A percentile compares a stretch with the other conserved stretches of the same genome.
phyloP scores from a whole-genome alignment of 2,888 invertebrate genomes.

The Lottia gigantea region DNA sequence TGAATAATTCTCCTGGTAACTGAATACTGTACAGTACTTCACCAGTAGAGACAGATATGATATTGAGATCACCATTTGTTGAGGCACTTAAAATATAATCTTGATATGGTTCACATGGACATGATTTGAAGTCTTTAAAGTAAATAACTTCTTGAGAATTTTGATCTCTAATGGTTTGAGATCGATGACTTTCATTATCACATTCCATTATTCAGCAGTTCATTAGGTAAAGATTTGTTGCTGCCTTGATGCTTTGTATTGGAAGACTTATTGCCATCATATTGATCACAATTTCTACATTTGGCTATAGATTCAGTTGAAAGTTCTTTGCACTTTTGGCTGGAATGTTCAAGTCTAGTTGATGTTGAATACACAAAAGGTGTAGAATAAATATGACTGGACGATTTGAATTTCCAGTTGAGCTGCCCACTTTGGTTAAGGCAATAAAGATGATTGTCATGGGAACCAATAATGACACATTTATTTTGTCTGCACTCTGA shows the following conservation, averaged over 20 bases:
- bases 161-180: no score
- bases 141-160: neutral
- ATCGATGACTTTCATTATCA: no score
- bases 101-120: neutral
- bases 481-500: conserved; percentile 9
- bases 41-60: conserved; percentile 73
- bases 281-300: no score
- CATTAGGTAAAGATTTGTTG: no score
- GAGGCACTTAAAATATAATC: conserved; percentile 71
- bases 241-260: no score
- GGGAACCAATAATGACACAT: conserved; percentile 59
- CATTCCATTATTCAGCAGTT: no score
- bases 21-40: conserved; percentile 67
- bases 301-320: no score
- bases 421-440: conserved; percentile 56
- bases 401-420: conserved; percentile 73
- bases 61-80: conserved; percentile 75
- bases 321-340: no score
- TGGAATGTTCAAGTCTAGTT: no score
- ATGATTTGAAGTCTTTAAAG: neutral
- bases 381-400: conserved; percentile 77
- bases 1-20: conserved; percentile 80
- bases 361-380: conserved; percentile 69
- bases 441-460: conserved; percentile 63
- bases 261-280: no score